Evolutionary conservation across 2,888 invertebrate genomes (phyloP), one percentile per base, ranked within the genome.

Genomic region (Agelastica alni): DNA sequence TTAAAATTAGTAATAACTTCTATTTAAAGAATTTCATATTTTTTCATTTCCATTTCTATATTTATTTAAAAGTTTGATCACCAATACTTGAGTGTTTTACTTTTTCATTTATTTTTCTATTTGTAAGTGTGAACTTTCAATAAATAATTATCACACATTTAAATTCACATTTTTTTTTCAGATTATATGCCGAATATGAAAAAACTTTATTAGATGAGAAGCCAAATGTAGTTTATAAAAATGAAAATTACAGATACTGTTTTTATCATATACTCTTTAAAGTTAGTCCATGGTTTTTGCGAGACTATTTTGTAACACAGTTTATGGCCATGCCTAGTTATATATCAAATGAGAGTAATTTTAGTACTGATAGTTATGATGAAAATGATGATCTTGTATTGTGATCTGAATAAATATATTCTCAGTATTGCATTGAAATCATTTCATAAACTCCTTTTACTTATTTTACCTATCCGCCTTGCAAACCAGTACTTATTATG

Each of bases 221-320:
- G 26, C 90, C 91, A 0, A 77, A 79, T 45, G 65, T 80, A 2
- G 58, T 83, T 4, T 91, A 91, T 67, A 85, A 85, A 77, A 83
- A 84, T 60, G 88, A 89, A 66, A 83, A 87, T 0, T 83, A 83
- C 79, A 79, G 87, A 70, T 89, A 86, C 60, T 78, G 70, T 56
- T 59, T 87, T 48, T 91, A 88, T 73, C 86, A 89, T 63, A 77
- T 76, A 45, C 71, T 90, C 14, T 84, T 90, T 63, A 81, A 78
- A 64, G 73, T 84, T 12, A 80, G 83, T 26, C 87, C 90, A 0
- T 79, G 80, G 34, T 67, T 65, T 1, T 37, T 85, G 6, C 78
- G 84, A 22, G 83, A 85, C 66, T 83, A 80, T 79, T 68, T 91
- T 32, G 78, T 87, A 7, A 77, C 81, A 46, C 80, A 77, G 66